phyloP scores from a whole-genome alignment of 1,140 invertebrate genomes.

The Harlomillsia oculata region DNA sequence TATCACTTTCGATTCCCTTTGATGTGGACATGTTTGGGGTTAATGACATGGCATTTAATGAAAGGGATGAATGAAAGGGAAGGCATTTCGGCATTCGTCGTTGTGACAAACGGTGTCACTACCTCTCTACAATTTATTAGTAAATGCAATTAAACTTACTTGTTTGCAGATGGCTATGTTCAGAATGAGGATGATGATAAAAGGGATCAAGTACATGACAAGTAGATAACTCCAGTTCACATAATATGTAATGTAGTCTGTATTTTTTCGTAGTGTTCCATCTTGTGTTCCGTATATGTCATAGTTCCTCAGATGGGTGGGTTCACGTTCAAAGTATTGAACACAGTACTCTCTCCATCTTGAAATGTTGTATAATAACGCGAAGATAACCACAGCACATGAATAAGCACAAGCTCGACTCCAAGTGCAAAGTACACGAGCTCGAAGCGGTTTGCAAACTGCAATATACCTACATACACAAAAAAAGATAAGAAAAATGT shows the following conservation, averaged over 20 bases:
- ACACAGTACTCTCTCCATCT: slow-evolving; percentile 50
- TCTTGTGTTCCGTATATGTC: slow-evolving; percentile 55
- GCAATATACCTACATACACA: too few species aligned
- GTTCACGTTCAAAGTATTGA: too few species aligned
- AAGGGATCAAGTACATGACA: slow-evolving; percentile 82
- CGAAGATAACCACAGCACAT: slow-evolving; percentile 65
- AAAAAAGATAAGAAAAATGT: too few species aligned
- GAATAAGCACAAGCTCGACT: slow-evolving; percentile 75
- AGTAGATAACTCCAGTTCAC: slow-evolving; percentile 85
- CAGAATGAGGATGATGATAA: slow-evolving; percentile 67
- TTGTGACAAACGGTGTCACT: neutral
- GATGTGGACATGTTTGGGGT: too few species aligned
- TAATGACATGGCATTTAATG: neutral
- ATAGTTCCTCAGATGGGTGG: slow-evolving; percentile 51
- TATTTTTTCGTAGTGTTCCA: slow-evolving; percentile 61
- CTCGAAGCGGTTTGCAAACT: too few species aligned
- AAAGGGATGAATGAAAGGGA: neutral
- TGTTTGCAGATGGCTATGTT: slow-evolving; percentile 77
- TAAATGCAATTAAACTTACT: slow-evolving; percentile 42
- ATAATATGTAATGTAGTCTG: slow-evolving; percentile 69
- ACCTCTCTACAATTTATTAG: neutral
- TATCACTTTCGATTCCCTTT: too few species aligned
- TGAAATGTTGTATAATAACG: slow-evolving; percentile 76
- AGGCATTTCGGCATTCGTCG: neutral
- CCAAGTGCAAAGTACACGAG: slow-evolving; percentile 75